Evolutionary conservation across 1,140 invertebrate genomes (phyloP), one percentile per base, ranked within the genome.

Genomic region (Pollicipes pollicipes): DNA sequence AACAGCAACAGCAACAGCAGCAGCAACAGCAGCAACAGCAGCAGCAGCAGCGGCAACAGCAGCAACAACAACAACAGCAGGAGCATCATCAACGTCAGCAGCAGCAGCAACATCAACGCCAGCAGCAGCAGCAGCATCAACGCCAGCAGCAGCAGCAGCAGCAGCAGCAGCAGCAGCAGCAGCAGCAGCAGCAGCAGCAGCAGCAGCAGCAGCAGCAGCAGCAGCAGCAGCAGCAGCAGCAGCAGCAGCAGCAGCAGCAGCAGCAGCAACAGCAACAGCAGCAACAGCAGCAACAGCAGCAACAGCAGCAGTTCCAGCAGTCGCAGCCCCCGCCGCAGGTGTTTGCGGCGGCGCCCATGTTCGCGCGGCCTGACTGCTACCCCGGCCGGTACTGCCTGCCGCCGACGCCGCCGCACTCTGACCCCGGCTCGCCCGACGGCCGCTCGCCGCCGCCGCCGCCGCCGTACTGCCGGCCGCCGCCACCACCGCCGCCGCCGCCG

Each of bases 321-420:
- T n/a, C n/a, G 74, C 79, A 78, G 63, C 78, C 79, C n/a, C 77
- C 80, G 8, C 81, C 80, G 73, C 77, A 79, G 70, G 64, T 64
- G 69, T 72, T 68, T 24, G 29, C 68, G 10, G 26, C 77, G 76
- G 17, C 78, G 78, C 27, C 76, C 75, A 69, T 72, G 72, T 27
- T 76, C 76, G 17, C 78, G 78, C 27, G 75, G 58, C 78, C 77
- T 73, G 74, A 72, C 76, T 79, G 67, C 78, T 8, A 30, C 67
- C 69, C n/a, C 31, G 68, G 72, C 68, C 37, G 32, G 37, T 27
- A 70, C 69, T 90, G 88, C 78, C 86, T 88, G 77, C 88, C 89
- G 27, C 89, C 90, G 70, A 91, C 89, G 66, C 89, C 89, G 27
- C 89, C 90, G 68, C 88, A 87, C 75, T 90, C 89, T 8, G 89